Base-by-base conservation (phyloP, 2,797 vertebrate species). In the Sebastes kiyomatsui region DNA sequence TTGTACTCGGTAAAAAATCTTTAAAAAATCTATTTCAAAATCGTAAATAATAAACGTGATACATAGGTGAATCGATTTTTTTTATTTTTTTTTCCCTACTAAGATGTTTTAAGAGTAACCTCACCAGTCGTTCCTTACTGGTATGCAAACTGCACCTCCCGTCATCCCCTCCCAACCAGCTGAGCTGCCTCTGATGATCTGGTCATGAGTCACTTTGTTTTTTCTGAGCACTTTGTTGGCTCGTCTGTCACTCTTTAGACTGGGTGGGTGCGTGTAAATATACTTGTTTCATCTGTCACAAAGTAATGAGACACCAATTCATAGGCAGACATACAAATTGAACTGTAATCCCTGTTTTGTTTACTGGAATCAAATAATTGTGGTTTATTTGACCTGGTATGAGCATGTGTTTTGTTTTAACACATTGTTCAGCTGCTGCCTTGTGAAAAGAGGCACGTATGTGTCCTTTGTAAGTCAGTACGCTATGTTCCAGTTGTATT, bases 171-270 rank as follows among this genome's bases (percentile, higher is more conserved):
- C 72, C 67, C 58, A 18, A 27, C 73, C 71, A 46, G 72, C 84
- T 66, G 75, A 59, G 67, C 72, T 65, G 38, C 81, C 38, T 70
- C 60, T 66, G 62, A 58, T 80, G 56, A 68, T 72, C 75, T 30
- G 4, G 0, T 67, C 80, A 73, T 75, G 75, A 72, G 13, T 69
- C 78, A 60, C 27, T 62, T 12, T 52, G 28, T 30, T 32, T 38
- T 13, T 38, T 38, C 12, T 38, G 35, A 38, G 35, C 35, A 38
- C 12, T 38, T 38, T 38, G 35, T 23, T 16, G n/a, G 13, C 7
- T 58, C 8, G 6, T 18, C 74, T 55, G 13, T 81, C 67, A 13
- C 5, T 52, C 28, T 12, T n/a, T 30, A 54, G 22, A 23, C 23
- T 60, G 33, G 38, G 38, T 42, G 38, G 16, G 38, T 42, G 38